Evolutionary conservation across 2,113 vertebrate species (phyloP).

Genomic region (Melanocharis versteri): DNA sequence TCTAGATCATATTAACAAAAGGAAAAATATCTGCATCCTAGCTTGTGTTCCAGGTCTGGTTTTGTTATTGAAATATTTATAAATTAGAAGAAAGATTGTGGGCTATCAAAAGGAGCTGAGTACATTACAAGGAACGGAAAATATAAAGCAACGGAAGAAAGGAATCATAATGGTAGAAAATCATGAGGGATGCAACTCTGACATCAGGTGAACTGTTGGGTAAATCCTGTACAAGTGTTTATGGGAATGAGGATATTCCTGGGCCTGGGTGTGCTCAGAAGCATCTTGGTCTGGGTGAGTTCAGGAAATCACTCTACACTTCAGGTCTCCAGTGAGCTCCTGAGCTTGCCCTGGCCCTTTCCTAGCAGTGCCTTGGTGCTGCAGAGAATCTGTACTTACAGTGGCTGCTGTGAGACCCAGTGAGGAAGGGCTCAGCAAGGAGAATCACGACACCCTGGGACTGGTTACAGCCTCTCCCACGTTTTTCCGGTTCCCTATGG

Average conservation of each 20-base stretch:
- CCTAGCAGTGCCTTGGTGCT: background rate
- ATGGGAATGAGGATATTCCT: background rate
- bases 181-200: background rate
- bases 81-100: background rate
- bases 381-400: background rate
- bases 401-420: background rate
- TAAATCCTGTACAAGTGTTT: background rate
- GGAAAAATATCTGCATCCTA: background rate
- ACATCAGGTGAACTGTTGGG: background rate
- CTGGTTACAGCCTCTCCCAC: background rate
- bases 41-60: background rate
- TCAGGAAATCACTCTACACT: background rate
- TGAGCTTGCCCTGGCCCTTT: background rate
- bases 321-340: background rate
- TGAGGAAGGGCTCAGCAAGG: background rate
- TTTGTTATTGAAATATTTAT: background rate
- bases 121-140: background rate
- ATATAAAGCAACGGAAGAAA: background rate
- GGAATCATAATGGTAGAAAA: background rate
- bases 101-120: background rate
- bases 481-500: background rate
- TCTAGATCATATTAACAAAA: background rate
- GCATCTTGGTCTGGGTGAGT: background rate
- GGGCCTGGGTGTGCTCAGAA: background rate
- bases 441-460: background rate